A percentile compares a stretch with the other conserved stretches of the same genome.
Evolutionary conservation across 2,113 vertebrate species (phyloP).

Genomic region (Macrotis lagotis): DNA sequence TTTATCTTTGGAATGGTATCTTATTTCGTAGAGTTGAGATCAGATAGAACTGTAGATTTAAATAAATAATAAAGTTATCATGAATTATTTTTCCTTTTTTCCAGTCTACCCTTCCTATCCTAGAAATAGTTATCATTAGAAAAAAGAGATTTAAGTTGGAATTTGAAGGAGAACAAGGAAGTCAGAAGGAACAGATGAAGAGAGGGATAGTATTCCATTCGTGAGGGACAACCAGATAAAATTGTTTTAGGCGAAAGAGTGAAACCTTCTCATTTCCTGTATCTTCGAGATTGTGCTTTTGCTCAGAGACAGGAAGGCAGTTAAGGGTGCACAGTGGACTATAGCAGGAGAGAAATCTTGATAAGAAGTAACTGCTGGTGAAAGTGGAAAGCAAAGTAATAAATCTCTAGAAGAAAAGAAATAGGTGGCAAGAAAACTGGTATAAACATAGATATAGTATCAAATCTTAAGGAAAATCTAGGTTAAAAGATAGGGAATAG

Average conservation of each 20-base stretch:
- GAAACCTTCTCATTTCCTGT: neutral
- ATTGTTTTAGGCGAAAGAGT: neutral
- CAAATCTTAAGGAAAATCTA: neutral
- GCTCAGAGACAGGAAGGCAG: neutral
- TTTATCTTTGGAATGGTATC: neutral
- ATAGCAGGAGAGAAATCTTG: neutral
- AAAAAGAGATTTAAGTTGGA: neutral
- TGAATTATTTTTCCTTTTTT: no score
- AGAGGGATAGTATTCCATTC: neutral
- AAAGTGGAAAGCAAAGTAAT: neutral
- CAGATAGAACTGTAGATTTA: neutral
- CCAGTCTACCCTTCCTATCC: no score
- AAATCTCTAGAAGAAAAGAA: neutral
- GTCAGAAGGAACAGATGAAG: neutral
- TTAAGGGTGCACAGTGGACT: neutral
- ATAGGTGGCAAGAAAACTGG: neutral
- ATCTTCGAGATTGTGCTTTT: neutral
- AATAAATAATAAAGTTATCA: neutral
- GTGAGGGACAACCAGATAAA: neutral
- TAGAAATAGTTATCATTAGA: neutral
- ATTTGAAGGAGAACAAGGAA: neutral
- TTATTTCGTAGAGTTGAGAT: neutral
- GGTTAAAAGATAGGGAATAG: neutral
- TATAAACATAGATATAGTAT: neutral
- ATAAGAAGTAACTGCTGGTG: neutral